Percentiles rank a stretch among this genome's conserved stretches.
Evolutionary conservation across 2,113 vertebrate genomes (phyloP).

Genomic region (Rhabdomys dilectus): DNA sequence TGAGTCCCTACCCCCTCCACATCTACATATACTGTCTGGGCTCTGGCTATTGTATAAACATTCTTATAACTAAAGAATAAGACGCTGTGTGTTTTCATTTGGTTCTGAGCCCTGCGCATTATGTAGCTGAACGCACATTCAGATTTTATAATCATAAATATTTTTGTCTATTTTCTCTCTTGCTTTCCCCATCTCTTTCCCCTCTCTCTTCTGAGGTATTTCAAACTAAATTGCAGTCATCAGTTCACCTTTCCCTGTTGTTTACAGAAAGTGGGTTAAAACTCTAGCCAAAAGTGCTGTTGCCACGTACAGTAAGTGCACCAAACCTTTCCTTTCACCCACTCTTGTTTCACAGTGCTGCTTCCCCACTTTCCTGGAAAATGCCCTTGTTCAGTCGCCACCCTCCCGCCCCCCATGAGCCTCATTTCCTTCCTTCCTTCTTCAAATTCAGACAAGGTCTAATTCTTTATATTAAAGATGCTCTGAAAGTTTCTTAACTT

Average conservation of each 20-base stretch:
- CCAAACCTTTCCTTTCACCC: background rate
- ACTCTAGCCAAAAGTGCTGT: background rate
- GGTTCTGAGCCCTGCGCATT: background rate
- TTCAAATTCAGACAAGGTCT: background rate
- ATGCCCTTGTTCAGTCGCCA: background rate
- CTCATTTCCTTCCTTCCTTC: background rate
- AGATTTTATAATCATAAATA: background rate
- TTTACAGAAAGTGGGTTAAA: background rate
- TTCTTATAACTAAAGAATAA: background rate
- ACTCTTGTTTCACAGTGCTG: background rate
- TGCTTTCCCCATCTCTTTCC: background rate
- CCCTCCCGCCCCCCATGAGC: no score
- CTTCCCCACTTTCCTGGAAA: slow-evolving; percentile 15
- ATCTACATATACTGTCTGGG: background rate
- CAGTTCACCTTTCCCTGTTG: background rate
- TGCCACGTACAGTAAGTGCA: background rate
- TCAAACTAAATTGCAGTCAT: background rate
- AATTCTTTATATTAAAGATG: background rate
- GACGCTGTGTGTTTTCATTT: slow-evolving; percentile 7
- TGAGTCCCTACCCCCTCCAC: no score
- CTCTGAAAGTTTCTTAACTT: no score
- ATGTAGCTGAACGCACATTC: background rate
- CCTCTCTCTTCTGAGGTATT: background rate
- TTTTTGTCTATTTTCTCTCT: background rate
- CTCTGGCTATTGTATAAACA: background rate